Base-by-base conservation (phyloP, 2,113 vertebrate genomes). In the Anser brachyrhynchus region DNA sequence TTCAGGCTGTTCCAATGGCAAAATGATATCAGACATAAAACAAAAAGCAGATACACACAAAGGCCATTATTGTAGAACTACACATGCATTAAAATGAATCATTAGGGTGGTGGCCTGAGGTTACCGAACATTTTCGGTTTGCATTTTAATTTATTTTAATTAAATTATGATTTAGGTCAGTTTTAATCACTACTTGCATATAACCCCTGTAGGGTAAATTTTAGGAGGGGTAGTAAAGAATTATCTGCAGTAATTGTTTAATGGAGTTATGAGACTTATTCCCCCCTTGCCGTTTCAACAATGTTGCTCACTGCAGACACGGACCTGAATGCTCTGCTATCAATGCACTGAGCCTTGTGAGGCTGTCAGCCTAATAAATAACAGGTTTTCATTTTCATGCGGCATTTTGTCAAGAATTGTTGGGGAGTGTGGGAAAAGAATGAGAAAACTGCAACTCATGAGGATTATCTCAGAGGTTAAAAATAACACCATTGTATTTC, bases 101-200 rank as follows among this genome's bases (percentile, higher is more conserved):
- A 95, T 95, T 89, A 91, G 94, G 59, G 84, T 59, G 80, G 51
- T 82, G 70, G 95, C 96, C 88, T 75, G 80, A 96, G 90, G 95
- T 96, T 93, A 95, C 29, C 1, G 54, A 94, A 88, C 71, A 80
- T 78, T 94, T 96, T 84, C 77, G 51, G 76, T 79, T 89, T 87
- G 85, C 37, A 92, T 93, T 96, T 95, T 92, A 87, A 95, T 96
- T 95, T 96, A 49, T 95, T 94, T 87, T 97, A 97, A 97, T 96
- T 97, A 97, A 96, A 97, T 97, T 95, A 96, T 94, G 64, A 96
- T 95, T 96, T 97, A 82, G 77, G 93, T 94, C 94, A 94, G 37
- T 95, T 98, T 97, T 97, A 97, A 97, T 97, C 92, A 95, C 57
- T 78, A 33, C 44, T 96, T 83, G 91, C 82, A 85, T 93, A 92